These are phyloP conservation scores for Eriocheir sinensis DNA, from an alignment of 1,140 invertebrate genomes.

Conservation along the genomic window DNA sequence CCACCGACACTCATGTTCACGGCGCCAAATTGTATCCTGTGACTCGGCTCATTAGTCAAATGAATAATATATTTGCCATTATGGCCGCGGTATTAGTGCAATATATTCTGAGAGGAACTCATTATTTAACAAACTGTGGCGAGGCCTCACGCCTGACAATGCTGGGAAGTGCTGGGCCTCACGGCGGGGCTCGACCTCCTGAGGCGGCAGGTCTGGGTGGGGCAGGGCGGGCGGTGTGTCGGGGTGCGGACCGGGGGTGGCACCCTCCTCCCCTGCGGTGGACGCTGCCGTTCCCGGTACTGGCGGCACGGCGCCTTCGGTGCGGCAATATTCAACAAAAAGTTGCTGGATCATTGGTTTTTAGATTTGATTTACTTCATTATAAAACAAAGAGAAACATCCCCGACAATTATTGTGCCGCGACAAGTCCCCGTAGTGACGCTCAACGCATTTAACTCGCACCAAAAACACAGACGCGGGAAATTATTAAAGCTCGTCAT, in stretches of 20 bases:
- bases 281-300: neutral
- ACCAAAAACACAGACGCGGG: neutral
- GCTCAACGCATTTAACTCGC: neutral
- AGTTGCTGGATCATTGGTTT: no score
- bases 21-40: conserved; percentile 9
- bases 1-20: neutral
- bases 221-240: neutral
- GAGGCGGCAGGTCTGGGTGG: neutral
- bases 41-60: neutral
- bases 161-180: no score
- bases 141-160: no score
- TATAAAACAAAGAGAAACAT: no score
- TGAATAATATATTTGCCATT: neutral
- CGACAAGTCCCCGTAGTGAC: no score
- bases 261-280: no score
- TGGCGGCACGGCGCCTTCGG: neutral
- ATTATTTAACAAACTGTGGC: neutral
- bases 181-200: neutral
- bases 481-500: neutral
- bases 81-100: neutral
- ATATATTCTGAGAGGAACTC: neutral
- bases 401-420: no score
- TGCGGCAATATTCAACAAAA: neutral
- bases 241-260: no score
- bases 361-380: no score